A percentile compares a stretch with the other conserved stretches of the same genome.
Evolutionary conservation across 1,140 invertebrate genomes (phyloP).

Genomic region (Camponotus floridanus): DNA sequence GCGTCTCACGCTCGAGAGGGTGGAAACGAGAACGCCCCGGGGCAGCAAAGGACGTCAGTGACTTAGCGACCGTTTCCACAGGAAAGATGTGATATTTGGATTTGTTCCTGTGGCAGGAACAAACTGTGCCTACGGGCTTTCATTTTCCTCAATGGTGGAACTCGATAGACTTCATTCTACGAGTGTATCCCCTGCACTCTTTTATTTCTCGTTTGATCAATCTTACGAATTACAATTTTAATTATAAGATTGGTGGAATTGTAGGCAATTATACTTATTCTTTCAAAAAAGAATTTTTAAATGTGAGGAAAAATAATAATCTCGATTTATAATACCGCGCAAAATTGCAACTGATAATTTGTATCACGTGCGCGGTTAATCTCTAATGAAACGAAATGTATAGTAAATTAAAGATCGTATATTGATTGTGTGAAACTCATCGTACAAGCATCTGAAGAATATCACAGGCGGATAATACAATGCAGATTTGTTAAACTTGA

Average conservation of each 20-base stretch:
- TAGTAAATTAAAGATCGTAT: not conserved
- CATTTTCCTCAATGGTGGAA: conserved; percentile 59
- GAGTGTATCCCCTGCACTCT: not conserved
- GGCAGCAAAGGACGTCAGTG: conserved; percentile 65
- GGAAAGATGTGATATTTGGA: conserved; percentile 69
- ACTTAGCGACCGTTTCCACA: conserved; percentile 55
- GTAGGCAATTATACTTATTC: not conserved
- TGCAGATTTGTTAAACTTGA: conserved; percentile 36
- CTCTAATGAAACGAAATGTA: not conserved
- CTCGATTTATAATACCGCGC: not conserved
- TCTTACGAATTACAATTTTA: not conserved
- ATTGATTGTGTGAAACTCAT: not conserved
- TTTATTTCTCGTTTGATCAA: conserved; percentile 9
- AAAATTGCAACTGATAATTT: not conserved
- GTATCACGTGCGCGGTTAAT: not conserved
- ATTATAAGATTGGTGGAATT: not conserved
- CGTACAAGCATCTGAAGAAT: not conserved
- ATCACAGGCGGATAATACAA: conserved; percentile 23
- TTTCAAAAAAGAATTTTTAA: not conserved
- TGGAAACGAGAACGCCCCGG: conserved; percentile 69
- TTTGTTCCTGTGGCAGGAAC: conserved; percentile 65
- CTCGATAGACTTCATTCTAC: conserved; percentile 1
- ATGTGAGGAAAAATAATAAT: not conserved
- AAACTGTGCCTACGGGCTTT: conserved; percentile 65
- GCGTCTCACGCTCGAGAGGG: conserved; percentile 71